Evolutionary conservation across 1,140 invertebrate genomes (phyloP).

Genomic region (Bombus soroeensis): DNA sequence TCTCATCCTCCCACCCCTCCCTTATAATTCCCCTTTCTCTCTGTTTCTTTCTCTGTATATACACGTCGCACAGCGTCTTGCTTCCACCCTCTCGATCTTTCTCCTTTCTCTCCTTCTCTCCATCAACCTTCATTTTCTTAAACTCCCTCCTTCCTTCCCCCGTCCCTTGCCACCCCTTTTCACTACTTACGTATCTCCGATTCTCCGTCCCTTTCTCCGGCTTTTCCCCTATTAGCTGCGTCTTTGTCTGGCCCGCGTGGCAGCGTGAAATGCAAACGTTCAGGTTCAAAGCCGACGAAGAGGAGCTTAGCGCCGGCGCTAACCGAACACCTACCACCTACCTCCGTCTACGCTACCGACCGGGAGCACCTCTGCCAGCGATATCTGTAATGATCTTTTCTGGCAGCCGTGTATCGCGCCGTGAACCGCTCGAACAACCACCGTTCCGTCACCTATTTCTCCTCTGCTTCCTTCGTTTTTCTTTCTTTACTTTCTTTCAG

Average conservation of each 20-base stretch:
- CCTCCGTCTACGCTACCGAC: conserved; percentile 28
- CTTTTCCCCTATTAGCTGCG: not conserved
- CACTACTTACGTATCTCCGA: conserved; percentile 1
- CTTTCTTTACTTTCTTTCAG: not conserved
- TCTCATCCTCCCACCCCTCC: not conserved
- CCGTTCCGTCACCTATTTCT: conserved; percentile 3
- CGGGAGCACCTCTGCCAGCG: conserved; percentile 27
- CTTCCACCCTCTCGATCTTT: conserved; percentile 33
- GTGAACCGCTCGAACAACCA: conserved; percentile 1
- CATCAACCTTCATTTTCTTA: conserved; percentile 37
- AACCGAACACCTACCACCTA: conserved; percentile 55
- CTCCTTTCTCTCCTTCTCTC: not conserved
- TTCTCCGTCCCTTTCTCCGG: conserved; percentile 18
- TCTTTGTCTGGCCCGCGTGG: conserved; percentile 34
- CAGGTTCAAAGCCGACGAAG: conserved; percentile 67
- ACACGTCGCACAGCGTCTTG: conserved; percentile 23
- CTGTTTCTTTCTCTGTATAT: conserved; percentile 17
- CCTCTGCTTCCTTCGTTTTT: not conserved
- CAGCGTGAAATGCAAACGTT: conserved; percentile 73
- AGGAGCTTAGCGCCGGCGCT: conserved; percentile 68
- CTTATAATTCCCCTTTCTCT: not conserved
- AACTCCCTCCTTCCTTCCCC: not conserved
- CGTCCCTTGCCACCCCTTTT: not conserved
- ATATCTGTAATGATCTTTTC: conserved; percentile 69
- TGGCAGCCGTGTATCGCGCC: conserved; percentile 16